A percentile compares a stretch with the other conserved stretches of the same genome.
Evolutionary conservation across 1,140 invertebrate genomes (phyloP).

Genomic region (Penaeus indicus): DNA sequence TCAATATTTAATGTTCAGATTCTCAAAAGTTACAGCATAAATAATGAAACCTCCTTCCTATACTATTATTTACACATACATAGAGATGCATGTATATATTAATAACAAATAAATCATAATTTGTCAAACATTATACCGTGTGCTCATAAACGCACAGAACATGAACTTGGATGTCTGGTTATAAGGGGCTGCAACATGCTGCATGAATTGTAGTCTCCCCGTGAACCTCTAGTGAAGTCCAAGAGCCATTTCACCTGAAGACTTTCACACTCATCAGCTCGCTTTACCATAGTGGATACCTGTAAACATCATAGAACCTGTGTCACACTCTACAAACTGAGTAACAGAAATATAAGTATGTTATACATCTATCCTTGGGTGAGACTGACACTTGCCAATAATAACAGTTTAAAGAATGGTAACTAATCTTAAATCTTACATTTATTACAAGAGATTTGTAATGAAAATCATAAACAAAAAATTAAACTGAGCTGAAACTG

Average conservation of each 20-base stretch:
- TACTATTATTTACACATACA: background rate
- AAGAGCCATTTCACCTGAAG: conserved; percentile 88
- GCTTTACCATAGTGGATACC: conserved; percentile 67
- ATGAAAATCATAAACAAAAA: no score
- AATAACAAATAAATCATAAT: no score
- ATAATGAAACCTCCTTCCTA: background rate
- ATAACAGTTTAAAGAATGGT: background rate
- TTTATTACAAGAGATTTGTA: no score
- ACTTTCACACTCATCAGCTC: conserved; percentile 70
- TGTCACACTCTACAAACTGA: background rate
- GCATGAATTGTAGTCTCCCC: conserved; percentile 83
- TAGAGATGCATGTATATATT: background rate
- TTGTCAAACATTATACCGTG: background rate
- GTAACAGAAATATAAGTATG: no score
- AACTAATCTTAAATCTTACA: background rate
- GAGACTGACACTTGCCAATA: no score
- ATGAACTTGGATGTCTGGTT: conserved; percentile 20
- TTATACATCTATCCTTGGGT: no score
- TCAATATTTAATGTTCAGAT: no score
- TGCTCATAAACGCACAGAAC: conserved; percentile 22
- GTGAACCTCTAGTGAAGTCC: conserved; percentile 91
- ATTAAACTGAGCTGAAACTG: no score
- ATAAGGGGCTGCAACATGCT: conserved; percentile 84
- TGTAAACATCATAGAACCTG: background rate
- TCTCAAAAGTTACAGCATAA: background rate